Percentiles rank a stretch among this genome's conserved stretches.
phyloP scores from a whole-genome alignment of 1,140 invertebrate species.

The Geopemphigus sp. region DNA sequence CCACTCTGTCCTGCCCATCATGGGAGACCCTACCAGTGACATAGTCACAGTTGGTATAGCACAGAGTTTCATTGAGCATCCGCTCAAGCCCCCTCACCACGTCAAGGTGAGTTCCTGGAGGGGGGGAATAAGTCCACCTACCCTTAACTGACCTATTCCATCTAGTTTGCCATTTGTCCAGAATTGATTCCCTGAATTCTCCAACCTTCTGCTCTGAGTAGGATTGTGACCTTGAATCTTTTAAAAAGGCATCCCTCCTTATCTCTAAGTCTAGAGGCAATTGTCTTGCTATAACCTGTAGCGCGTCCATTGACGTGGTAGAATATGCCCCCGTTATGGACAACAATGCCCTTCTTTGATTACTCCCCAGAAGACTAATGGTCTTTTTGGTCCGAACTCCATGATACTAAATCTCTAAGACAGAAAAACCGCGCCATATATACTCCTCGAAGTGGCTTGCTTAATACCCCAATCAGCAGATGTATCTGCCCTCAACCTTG shows the following conservation, averaged over 20 bases:
- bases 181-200: not conserved
- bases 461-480: not conserved
- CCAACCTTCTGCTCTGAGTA: too few relatives aligned
- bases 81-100: too few relatives aligned
- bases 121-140: not conserved
- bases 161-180: not conserved
- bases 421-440: not conserved
- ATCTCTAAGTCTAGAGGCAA: not conserved
- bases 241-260: not conserved
- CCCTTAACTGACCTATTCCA: not conserved
- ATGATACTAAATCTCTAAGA: not conserved
- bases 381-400: not conserved
- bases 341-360: not conserved
- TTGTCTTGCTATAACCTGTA: not conserved
- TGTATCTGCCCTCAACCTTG: not conserved
- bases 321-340: not conserved
- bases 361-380: not conserved
- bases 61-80: too few relatives aligned
- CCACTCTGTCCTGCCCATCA: too few relatives aligned
- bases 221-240: not conserved
- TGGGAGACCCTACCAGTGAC: too few relatives aligned
- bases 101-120: too few relatives aligned
- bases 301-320: not conserved
- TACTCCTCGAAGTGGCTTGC: not conserved
- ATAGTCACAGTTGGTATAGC: too few relatives aligned